These are phyloP conservation scores for Folsomia manolachei DNA, from an alignment of 2,888 invertebrate species.

Conservation along the genomic window DNA sequence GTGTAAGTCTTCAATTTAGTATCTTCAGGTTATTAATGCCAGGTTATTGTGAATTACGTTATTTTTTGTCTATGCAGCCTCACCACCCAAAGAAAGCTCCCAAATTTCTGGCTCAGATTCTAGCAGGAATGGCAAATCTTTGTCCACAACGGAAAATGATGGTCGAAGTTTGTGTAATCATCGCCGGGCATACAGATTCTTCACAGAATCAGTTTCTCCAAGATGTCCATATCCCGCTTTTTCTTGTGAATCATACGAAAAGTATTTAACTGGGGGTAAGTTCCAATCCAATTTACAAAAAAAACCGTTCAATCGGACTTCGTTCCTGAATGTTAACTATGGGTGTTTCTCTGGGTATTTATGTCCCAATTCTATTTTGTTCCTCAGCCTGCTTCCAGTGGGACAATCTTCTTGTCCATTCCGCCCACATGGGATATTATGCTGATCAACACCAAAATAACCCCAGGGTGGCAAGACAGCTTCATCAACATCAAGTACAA, in stretches of 20 bases:
- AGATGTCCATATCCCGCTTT: constrained; percentile 89
- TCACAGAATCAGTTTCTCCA: constrained; percentile 88
- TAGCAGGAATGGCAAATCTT: constrained; percentile 12
- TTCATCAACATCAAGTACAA: not conserved
- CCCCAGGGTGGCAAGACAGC: not conserved
- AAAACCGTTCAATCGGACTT: too few relatives aligned
- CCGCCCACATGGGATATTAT: constrained; percentile 92
- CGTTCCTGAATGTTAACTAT: too few relatives aligned
- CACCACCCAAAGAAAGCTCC: constrained; percentile 5
- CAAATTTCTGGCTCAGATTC: not conserved
- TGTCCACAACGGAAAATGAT: constrained; percentile 66
- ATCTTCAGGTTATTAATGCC: not conserved
- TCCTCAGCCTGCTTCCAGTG: too few relatives aligned
- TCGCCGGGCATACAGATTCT: constrained; percentile 86
- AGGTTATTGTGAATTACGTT: not conserved
- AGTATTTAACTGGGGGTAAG: constrained; percentile 74
- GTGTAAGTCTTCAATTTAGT: constrained; percentile 61
- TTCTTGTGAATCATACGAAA: constrained; percentile 79
- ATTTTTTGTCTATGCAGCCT: constrained; percentile 5
- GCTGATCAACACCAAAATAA: constrained; percentile 63
- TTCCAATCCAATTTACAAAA: too few relatives aligned
- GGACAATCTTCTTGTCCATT: constrained; percentile 57
- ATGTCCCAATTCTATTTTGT: too few relatives aligned
- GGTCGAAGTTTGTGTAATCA: constrained; percentile 90
- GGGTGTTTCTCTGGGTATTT: too few relatives aligned